Evolutionary conservation across 92 coral and sea anemone genomes (phyloP).

Genomic region (Porites evermanni): DNA sequence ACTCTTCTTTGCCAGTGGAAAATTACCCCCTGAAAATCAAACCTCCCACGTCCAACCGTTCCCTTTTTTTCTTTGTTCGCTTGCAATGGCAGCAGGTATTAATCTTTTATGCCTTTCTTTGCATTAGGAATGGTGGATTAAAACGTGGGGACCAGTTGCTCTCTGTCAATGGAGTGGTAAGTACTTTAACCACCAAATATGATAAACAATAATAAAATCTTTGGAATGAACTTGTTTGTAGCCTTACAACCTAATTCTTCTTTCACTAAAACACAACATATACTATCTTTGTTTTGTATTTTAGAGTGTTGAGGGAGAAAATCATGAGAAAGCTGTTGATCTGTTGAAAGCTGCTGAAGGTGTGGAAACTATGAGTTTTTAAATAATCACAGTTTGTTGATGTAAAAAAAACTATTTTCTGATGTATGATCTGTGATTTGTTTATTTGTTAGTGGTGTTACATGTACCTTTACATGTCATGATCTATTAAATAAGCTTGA

Average conservation of each 20-base stretch:
- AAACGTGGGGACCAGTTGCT: constrained; percentile 96
- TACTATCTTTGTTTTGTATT: neutral
- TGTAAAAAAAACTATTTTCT: neutral
- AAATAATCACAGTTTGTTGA: too few relatives aligned
- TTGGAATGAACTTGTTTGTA: neutral
- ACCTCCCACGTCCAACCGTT: too few relatives aligned
- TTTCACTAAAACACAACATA: neutral
- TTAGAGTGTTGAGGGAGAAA: constrained; percentile 99
- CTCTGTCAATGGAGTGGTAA: constrained; percentile 97
- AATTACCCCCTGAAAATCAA: too few relatives aligned
- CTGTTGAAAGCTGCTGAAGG: constrained; percentile 98
- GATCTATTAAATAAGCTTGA: neutral
- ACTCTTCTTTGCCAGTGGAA: too few relatives aligned
- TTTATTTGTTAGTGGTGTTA: neutral
- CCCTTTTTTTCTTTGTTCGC: too few relatives aligned
- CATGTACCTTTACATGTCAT: neutral
- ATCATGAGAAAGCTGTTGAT: constrained; percentile 98
- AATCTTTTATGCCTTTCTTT: neutral
- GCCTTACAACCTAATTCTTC: neutral
- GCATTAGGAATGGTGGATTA: constrained; percentile 83
- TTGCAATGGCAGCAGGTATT: neutral
- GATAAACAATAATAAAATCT: too few relatives aligned
- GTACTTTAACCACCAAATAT: neutral
- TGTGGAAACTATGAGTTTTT: constrained; percentile 12
- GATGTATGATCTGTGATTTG: too few relatives aligned